Evolutionary conservation across 2,113 vertebrate species (phyloP), one percentile per base, ranked within the genome.

Genomic region (Camelus dromedarius): DNA sequence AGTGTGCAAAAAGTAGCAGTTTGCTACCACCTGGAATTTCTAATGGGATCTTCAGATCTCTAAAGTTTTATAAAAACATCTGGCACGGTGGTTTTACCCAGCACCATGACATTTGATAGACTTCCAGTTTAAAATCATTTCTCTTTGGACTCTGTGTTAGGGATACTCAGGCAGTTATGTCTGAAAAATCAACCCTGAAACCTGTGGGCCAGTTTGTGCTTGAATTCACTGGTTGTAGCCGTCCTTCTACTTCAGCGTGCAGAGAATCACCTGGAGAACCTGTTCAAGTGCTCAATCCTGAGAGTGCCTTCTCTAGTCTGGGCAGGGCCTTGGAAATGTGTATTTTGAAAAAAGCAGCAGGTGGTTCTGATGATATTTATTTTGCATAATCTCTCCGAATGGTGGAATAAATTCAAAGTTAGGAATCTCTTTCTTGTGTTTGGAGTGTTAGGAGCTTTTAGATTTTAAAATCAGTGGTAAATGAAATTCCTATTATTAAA

Each of bases 21-120:
- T 85, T 93, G n/a, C 50, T 95, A 30, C 35, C 66, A 70, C 28
- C 42, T 91, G 60, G 42, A 30, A 73, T 97, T 88, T 93, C 77
- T 95, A 9, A 50, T 48, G 6, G 52, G 50, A 67, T 56, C 73
- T 64, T 91, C 12, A 77, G 15, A 92, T 85, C 58, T 85, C 56
- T 56, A 12, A 75, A 54, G 20, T 80, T 81, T 81, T 75, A 8
- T 89, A 38, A 77, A 82, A 92, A 91, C n/a, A 87, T 38, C 50
- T 82, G 50, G 50, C 58, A 42, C 14, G 76, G 13, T 76, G 54
- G 30, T 87, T 94, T 92, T 93, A 80, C 32, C 24, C 30, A 30
- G 13, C 54, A 73, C 84, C 19, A 28, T 42, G 35, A n/a, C 48
- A n/a, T 89, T 67, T 28, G 14, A 56, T 79, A 88, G 70, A 14